Evolutionary conservation across 2,888 invertebrate genomes (phyloP).

Genomic region (Cyrtodaria siliqua): DNA sequence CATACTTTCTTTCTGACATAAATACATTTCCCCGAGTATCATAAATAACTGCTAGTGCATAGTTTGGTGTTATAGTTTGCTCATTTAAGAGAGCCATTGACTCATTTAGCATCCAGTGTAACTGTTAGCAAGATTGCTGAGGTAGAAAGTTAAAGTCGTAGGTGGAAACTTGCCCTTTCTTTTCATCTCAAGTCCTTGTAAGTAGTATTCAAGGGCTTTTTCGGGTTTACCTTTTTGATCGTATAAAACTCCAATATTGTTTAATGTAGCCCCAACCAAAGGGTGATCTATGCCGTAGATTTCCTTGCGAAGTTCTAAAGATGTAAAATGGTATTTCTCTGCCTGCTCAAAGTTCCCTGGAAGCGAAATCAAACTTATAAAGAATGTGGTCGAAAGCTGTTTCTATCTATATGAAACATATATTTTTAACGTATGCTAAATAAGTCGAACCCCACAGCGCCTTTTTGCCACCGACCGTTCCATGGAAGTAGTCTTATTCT

Average conservation of each 20-base stretch:
- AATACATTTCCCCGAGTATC: no score
- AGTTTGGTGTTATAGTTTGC: constrained; percentile 16
- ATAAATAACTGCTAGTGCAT: constrained; percentile 28
- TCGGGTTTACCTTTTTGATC: constrained; percentile 61
- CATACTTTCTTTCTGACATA: constrained; percentile 23
- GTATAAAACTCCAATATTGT: constrained; percentile 72
- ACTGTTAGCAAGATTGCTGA: constrained; percentile 63
- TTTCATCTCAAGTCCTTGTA: constrained; percentile 62
- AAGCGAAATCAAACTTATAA: no score
- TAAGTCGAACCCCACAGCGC: no score
- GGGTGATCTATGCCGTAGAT: constrained; percentile 49
- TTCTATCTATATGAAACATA: no score
- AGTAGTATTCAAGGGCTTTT: constrained; percentile 64
- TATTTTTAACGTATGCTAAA: no score
- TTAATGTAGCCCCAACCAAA: constrained; percentile 57
- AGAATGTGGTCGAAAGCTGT: no score
- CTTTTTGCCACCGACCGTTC: no score
- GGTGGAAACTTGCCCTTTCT: constrained; percentile 49
- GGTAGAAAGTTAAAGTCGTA: constrained; percentile 56
- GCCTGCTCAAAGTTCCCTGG: constrained; percentile 68
- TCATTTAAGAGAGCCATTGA: no score
- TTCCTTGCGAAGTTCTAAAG: constrained; percentile 33
- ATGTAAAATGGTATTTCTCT: constrained; percentile 60
- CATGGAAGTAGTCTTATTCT: no score
- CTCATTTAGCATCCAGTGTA: constrained; percentile 47